These are phyloP conservation scores for Syrista parreyssii DNA, from an alignment of 2,888 invertebrate genomes.

Conservation along the genomic window DNA sequence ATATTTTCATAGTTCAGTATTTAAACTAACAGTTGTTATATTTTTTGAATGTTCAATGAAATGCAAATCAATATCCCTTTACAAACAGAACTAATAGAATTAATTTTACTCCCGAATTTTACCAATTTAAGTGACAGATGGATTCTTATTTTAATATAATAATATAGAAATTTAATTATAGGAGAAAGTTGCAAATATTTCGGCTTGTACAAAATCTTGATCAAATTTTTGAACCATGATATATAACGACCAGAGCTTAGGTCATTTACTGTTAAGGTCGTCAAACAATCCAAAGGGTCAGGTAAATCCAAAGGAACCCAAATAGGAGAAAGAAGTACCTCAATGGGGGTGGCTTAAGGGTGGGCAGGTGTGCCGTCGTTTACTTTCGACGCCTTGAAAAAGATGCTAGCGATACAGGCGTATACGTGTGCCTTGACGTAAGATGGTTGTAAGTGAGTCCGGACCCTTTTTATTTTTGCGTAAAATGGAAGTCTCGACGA, in stretches of 20 bases:
- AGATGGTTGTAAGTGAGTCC: slow-evolving; percentile 10
- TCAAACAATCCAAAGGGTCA: neutral
- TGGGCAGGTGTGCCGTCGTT: slow-evolving; percentile 32
- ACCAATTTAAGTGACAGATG: neutral
- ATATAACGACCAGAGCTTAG: neutral
- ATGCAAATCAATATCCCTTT: neutral
- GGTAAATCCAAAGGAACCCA: slow-evolving; percentile 6
- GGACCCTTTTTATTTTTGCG: slow-evolving; percentile 31
- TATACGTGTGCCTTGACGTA: slow-evolving; percentile 3
- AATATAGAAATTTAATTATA: neutral
- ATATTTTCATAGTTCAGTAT: too few species aligned
- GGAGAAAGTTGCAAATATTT: neutral
- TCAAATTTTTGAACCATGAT: neutral
- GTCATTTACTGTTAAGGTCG: neutral
- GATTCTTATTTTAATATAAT: neutral
- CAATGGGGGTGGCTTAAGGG: slow-evolving; percentile 28
- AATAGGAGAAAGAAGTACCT: slow-evolving; percentile 15
- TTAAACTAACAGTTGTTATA: neutral
- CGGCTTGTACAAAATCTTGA: neutral
- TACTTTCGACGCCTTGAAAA: neutral
- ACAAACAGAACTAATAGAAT: neutral
- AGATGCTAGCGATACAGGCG: slow-evolving; percentile 22
- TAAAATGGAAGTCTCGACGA: slow-evolving; percentile 26
- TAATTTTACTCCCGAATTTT: neutral
- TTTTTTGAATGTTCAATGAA: neutral